A percentile compares a stretch with the other conserved stretches of the same genome.
These are phyloP conservation scores for Denticeps clupeoides DNA, from an alignment of 2,797 vertebrate species.

Conservation along the genomic window DNA sequence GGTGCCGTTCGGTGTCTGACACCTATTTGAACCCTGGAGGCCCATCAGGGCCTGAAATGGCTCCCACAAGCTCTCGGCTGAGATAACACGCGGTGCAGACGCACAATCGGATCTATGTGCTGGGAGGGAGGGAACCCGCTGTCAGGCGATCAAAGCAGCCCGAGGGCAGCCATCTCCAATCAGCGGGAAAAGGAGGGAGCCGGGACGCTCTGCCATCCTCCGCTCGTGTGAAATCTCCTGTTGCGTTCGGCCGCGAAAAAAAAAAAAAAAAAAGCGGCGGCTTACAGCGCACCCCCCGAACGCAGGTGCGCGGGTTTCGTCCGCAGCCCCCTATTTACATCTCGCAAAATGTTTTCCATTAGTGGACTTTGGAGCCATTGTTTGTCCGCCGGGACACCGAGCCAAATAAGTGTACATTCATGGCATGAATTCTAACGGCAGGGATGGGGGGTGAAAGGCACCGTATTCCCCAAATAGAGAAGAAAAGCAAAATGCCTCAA, in stretches of 20 bases:
- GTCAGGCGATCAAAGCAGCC: too few species aligned
- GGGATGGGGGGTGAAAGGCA: slow-evolving; percentile 22
- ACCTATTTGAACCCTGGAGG: not conserved
- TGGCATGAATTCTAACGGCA: slow-evolving; percentile 10
- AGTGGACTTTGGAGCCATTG: slow-evolving; percentile 25
- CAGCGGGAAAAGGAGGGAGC: too few species aligned
- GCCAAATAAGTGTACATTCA: slow-evolving; percentile 23
- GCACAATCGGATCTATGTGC: too few species aligned
- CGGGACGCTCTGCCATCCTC: too few species aligned
- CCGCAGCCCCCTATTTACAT: slow-evolving; percentile 15
- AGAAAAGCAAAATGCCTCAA: slow-evolving; percentile 22
- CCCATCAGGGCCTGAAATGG: too few species aligned
- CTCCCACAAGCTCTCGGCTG: too few species aligned
- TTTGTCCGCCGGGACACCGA: slow-evolving; percentile 14
- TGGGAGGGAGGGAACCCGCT: too few species aligned
- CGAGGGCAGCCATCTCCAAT: too few species aligned
- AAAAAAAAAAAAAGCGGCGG: too few species aligned
- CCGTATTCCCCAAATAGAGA: slow-evolving; percentile 5
- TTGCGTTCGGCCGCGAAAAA: too few species aligned
- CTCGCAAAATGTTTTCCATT: slow-evolving; percentile 10
- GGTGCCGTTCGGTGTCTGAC: not conserved
- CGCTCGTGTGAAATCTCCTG: too few species aligned
- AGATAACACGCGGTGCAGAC: too few species aligned
- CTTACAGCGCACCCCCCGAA: not conserved
- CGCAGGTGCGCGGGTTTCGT: slow-evolving; percentile 18